phyloP scores from a whole-genome alignment of 2,113 vertebrate genomes.

The Ciconia boyciana region DNA sequence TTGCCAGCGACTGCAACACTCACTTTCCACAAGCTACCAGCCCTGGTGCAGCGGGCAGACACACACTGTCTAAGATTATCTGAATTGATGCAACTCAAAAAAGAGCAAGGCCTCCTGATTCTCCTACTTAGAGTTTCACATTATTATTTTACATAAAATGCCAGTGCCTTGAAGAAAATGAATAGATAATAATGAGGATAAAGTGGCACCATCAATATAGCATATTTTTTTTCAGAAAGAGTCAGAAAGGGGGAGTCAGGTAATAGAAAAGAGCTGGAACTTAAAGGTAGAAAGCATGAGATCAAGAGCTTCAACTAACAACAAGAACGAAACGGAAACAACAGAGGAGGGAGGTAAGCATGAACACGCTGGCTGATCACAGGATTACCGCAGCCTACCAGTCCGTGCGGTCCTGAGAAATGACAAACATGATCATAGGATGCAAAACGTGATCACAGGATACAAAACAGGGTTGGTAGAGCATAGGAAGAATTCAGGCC shows the following conservation, averaged over 20 bases:
- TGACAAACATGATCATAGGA: neutral
- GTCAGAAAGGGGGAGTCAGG: neutral
- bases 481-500: neutral
- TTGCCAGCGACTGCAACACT: neutral
- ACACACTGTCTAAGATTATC: fast-evolving
- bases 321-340: neutral
- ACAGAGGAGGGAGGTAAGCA: neutral
- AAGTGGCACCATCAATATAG: neutral
- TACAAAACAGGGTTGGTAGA: neutral
- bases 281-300: neutral
- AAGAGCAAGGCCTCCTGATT: neutral
- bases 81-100: neutral
- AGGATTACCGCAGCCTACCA: neutral
- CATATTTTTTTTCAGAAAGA: neutral
- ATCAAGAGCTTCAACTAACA: neutral
- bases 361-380: neutral
- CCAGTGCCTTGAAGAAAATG: neutral
- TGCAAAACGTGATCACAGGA: neutral
- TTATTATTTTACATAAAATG: neutral
- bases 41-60: neutral
- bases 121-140: neutral
- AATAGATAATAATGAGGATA: neutral
- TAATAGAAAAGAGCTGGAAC: neutral
- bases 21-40: neutral
- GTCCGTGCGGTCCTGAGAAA: neutral